phyloP scores from a whole-genome alignment of 2,113 vertebrate genomes.

The Sclerurus mexicanus region DNA sequence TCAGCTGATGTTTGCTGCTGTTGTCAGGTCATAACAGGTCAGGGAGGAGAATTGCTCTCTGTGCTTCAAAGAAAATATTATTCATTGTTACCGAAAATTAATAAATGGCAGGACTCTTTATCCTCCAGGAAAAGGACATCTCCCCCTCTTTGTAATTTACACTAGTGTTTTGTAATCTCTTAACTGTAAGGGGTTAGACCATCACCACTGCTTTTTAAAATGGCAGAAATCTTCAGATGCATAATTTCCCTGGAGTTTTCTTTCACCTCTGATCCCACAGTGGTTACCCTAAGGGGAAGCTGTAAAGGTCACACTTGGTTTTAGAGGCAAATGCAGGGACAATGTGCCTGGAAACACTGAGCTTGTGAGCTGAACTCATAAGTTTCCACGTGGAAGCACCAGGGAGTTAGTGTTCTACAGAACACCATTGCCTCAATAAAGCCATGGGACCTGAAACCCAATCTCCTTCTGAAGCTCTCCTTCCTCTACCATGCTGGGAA shows the following conservation, averaged over 20 bases:
- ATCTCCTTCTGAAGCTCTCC: neutral
- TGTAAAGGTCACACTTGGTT: neutral
- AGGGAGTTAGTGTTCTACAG: neutral
- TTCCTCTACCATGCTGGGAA: neutral
- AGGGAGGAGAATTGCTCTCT: neutral
- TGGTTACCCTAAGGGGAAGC: neutral
- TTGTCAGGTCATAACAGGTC: conserved; percentile 9
- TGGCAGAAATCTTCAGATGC: neutral
- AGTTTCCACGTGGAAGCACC: neutral
- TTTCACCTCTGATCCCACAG: neutral
- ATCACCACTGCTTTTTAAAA: neutral
- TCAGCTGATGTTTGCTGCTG: conserved; percentile 29
- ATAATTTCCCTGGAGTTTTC: neutral
- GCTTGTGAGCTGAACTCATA: neutral
- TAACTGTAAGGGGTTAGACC: neutral
- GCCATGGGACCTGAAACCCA: neutral
- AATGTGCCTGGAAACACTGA: neutral
- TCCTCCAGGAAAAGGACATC: neutral
- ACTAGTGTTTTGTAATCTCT: neutral
- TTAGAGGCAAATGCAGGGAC: neutral
- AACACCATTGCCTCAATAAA: neutral
- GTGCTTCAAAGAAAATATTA: neutral
- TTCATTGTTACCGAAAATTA: neutral
- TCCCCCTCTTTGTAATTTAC: neutral
- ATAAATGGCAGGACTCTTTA: neutral